A percentile compares a stretch with the other conserved stretches of the same genome.
Evolutionary conservation across 1,140 invertebrate genomes (phyloP).

Genomic region (Drosophila arizonae): DNA sequence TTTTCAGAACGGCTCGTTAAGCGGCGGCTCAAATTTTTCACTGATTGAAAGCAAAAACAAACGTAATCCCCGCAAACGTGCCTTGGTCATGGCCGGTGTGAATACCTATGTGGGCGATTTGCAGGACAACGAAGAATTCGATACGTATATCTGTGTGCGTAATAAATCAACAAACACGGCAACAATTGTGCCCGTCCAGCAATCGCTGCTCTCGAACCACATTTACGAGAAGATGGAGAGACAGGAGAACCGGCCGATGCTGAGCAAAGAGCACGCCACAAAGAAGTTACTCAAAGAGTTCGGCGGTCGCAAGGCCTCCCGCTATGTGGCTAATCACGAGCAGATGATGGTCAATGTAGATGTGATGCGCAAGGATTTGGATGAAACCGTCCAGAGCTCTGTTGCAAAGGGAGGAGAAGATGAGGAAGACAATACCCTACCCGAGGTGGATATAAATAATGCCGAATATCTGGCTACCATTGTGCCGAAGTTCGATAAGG

Average conservation of each 20-base stretch:
- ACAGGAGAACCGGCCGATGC: slow-evolving; percentile 28
- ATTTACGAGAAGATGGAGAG: slow-evolving; percentile 61
- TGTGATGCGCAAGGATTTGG: slow-evolving; percentile 68
- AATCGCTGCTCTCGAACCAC: slow-evolving; percentile 60
- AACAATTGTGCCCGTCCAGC: slow-evolving; percentile 62
- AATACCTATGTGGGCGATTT: slow-evolving; percentile 54
- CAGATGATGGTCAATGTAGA: slow-evolving; percentile 75
- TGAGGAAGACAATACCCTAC: slow-evolving; percentile 39
- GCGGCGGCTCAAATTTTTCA: slow-evolving; percentile 41
- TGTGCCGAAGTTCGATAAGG: slow-evolving; percentile 65
- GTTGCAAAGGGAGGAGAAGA: slow-evolving; percentile 19
- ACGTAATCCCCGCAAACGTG: slow-evolving; percentile 34
- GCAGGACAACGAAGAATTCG: slow-evolving; percentile 44
- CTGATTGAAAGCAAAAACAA: slow-evolving; percentile 18
- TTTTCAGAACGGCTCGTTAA: slow-evolving; percentile 73
- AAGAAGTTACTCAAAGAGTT: slow-evolving; percentile 73
- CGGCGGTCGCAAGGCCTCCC: slow-evolving; percentile 71
- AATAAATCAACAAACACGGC: slow-evolving; percentile 68
- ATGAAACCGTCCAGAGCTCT: slow-evolving; percentile 61
- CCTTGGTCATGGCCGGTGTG: slow-evolving; percentile 51
- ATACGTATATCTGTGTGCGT: slow-evolving; percentile 69
- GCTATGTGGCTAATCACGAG: slow-evolving; percentile 59
- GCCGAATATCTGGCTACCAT: slow-evolving; percentile 62
- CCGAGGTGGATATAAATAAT: slow-evolving; percentile 54
- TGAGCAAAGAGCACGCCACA: slow-evolving; percentile 57